Conservation (phyloP, 1,140 invertebrate species). For the Phenacoccus solenopsis region DNA sequence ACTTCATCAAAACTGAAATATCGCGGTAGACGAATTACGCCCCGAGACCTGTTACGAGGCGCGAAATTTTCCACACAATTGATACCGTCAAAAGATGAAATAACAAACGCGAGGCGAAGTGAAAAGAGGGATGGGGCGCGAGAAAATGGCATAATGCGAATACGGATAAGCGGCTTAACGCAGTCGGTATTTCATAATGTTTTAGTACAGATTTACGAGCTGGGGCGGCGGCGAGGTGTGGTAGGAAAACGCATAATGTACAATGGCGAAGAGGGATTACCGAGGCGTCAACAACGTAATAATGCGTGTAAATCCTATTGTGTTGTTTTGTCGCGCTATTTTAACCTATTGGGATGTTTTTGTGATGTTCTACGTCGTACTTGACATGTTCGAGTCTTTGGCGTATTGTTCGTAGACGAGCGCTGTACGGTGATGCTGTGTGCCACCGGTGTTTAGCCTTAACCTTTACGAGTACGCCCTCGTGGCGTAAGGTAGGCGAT, state of each 20-base stretch:
- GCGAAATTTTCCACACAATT: conserved; percentile 8
- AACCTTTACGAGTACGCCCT: too few species aligned
- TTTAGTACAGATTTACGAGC: neutral
- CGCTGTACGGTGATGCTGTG: too few species aligned
- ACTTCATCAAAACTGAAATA: too few species aligned
- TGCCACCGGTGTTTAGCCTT: too few species aligned
- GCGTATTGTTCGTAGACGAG: neutral
- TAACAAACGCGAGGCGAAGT: neutral
- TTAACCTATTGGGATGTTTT: conserved; percentile 15
- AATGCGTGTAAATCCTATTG: conserved; percentile 15
- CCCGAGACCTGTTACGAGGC: neutral
- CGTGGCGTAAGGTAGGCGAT: too few species aligned
- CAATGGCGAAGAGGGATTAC: neutral
- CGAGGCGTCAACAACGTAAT: conserved; percentile 14
- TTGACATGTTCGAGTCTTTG: conserved; percentile 4
- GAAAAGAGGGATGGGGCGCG: neutral
- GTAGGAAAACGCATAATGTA: neutral
- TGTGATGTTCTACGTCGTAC: neutral
- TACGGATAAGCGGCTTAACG: conserved; percentile 1
- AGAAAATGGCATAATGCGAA: neutral
- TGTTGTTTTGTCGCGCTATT: conserved; percentile 1
- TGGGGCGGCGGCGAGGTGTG: neutral
- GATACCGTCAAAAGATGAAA: neutral
- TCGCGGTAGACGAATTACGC: too few species aligned
- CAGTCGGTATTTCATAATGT: neutral